These are phyloP conservation scores for Microcebus tavaratra DNA, from an alignment of 2,113 vertebrate species.

Conservation along the genomic window DNA sequence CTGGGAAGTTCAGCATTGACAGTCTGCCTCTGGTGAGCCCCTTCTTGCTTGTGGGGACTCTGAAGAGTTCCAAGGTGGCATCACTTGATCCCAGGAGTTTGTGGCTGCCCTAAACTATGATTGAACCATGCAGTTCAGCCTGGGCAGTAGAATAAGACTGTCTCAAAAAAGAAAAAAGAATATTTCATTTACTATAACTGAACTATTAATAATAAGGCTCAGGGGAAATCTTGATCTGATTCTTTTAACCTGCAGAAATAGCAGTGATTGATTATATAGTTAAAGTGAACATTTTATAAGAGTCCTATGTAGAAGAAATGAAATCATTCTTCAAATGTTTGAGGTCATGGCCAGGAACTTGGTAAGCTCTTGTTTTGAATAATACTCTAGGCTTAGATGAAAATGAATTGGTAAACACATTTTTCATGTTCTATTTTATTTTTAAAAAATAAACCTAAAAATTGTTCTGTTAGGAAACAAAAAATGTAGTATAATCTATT, in stretches of 20 bases:
- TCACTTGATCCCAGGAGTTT: background rate
- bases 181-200: background rate
- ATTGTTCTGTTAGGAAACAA: background rate
- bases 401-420: background rate
- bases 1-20: background rate
- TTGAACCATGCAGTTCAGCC: too few relatives aligned
- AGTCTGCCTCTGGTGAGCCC: background rate
- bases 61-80: background rate
- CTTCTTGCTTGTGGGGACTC: background rate
- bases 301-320: background rate
- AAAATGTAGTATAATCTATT: background rate
- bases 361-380: conserved; percentile 30
- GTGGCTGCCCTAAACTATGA: too few relatives aligned
- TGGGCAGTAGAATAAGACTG: too few relatives aligned
- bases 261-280: background rate
- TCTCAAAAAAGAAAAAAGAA: background rate
- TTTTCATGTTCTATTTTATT: background rate
- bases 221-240: background rate
- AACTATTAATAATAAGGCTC: background rate
- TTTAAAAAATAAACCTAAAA: background rate
- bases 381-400: background rate
- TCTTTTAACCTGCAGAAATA: background rate
- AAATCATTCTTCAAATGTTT: background rate
- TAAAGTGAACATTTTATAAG: background rate
- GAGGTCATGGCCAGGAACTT: background rate